Percentiles rank a stretch among this genome's conserved stretches.
These are phyloP conservation scores for Formica exsecta DNA, from an alignment of 1,140 invertebrate species.

Conservation along the genomic window DNA sequence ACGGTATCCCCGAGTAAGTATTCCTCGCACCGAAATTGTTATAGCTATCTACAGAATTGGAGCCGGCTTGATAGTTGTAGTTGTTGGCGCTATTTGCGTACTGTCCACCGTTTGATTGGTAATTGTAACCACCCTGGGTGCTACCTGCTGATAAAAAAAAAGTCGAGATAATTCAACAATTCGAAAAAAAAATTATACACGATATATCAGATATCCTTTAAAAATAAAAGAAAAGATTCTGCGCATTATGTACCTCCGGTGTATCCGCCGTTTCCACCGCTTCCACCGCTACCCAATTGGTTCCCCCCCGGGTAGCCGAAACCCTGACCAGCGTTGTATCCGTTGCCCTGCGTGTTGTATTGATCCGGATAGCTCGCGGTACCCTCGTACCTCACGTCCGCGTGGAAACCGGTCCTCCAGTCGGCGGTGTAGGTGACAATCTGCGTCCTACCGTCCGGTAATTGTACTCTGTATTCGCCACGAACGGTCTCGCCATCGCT, in stretches of 20 bases:
- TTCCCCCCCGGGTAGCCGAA: slow-evolving; percentile 73
- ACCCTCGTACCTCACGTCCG: slow-evolving; percentile 92
- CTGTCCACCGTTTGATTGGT: slow-evolving; percentile 66
- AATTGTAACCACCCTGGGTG: slow-evolving; percentile 78
- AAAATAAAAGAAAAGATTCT: not conserved
- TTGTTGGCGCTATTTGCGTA: slow-evolving; percentile 82
- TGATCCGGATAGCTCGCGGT: slow-evolving; percentile 89
- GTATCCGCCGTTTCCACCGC: slow-evolving; percentile 2
- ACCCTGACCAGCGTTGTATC: slow-evolving; percentile 68
- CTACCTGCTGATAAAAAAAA: slow-evolving; percentile 69
- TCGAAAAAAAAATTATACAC: slow-evolving; percentile 8
- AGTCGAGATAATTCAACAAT: not conserved
- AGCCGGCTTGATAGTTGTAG: slow-evolving; percentile 86
- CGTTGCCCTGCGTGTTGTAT: slow-evolving; percentile 80
- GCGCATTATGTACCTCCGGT: slow-evolving; percentile 33
- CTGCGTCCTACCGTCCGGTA: slow-evolving; percentile 91
- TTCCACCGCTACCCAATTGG: slow-evolving; percentile 64
- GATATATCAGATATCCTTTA: no score
- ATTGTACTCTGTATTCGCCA: slow-evolving; percentile 91
- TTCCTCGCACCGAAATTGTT: slow-evolving; percentile 80
- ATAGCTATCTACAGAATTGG: slow-evolving; percentile 86
- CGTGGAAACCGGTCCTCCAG: slow-evolving; percentile 92
- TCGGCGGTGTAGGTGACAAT: slow-evolving; percentile 92
- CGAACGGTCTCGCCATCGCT: slow-evolving; percentile 91
- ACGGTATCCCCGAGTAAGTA: slow-evolving; percentile 78